Evolutionary conservation across 2,797 vertebrate species (phyloP).

Genomic region (Morelia viridis): DNA sequence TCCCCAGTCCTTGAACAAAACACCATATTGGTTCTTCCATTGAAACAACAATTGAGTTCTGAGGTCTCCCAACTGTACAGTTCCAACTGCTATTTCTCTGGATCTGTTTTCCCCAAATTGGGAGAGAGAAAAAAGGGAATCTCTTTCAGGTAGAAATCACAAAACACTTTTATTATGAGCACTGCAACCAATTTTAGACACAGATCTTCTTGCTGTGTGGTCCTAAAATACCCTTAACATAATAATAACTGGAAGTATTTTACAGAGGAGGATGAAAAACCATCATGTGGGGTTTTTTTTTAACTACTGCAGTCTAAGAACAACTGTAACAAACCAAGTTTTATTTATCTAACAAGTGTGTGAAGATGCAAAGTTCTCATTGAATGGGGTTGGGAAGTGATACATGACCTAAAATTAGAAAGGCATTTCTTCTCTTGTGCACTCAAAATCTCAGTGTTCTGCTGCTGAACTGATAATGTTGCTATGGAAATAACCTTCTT

Average conservation of each 20-base stretch:
- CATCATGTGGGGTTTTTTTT: constrained; percentile 17
- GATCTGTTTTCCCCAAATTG: background rate
- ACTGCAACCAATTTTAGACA: background rate
- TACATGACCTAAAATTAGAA: constrained; percentile 60
- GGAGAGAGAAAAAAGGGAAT: background rate
- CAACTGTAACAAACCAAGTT: constrained; percentile 40
- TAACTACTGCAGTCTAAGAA: constrained; percentile 30
- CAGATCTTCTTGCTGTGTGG: background rate
- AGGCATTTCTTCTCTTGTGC: constrained; percentile 55
- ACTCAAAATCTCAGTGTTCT: constrained; percentile 48
- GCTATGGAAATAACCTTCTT: constrained; percentile 59
- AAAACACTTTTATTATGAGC: background rate
- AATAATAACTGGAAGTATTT: constrained; percentile 3
- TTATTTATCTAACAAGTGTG: constrained; percentile 43
- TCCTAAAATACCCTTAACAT: background rate
- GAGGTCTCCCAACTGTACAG: background rate
- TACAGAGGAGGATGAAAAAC: background rate
- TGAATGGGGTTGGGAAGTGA: constrained; percentile 41
- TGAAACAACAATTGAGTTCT: background rate
- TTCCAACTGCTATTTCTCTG: background rate
- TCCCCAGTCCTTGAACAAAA: background rate
- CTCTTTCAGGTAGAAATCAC: background rate
- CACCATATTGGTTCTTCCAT: background rate
- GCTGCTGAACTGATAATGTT: constrained; percentile 50
- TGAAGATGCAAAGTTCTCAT: constrained; percentile 42